Evolutionary conservation across 2,888 invertebrate genomes (phyloP).

Genomic region (Syrphus vitripennis): DNA sequence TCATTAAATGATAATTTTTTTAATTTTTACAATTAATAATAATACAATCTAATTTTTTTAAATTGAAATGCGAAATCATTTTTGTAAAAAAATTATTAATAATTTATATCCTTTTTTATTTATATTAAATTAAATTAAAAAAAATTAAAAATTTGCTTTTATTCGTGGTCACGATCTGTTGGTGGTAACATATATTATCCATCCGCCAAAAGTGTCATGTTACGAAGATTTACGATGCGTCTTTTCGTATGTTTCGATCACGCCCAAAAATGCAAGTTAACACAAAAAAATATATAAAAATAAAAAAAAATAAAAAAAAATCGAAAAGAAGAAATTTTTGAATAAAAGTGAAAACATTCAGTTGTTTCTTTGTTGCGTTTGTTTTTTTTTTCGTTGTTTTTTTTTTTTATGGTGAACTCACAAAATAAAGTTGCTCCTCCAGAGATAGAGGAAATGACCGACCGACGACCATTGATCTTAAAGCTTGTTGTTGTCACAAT

Average conservation of each 20-base stretch:
- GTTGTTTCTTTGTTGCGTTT: slow-evolving; percentile 39
- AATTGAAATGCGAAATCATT: neutral
- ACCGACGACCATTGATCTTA: slow-evolving; percentile 11
- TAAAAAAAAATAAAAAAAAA: neutral
- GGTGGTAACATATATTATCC: slow-evolving; percentile 78
- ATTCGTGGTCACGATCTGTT: slow-evolving; percentile 51
- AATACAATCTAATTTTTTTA: neutral
- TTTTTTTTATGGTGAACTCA: neutral
- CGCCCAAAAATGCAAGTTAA: slow-evolving; percentile 72
- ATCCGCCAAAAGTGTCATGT: slow-evolving; percentile 81
- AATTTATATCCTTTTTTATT: slow-evolving; percentile 19
- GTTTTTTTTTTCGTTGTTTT: neutral
- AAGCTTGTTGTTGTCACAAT: neutral
- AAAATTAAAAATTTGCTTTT: neutral
- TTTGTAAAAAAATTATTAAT: neutral
- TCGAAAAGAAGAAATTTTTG: slow-evolving; percentile 25
- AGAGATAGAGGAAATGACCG: neutral
- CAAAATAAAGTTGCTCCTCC: slow-evolving; percentile 18
- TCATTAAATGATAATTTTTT: neutral
- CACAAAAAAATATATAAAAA: slow-evolving; percentile 39
- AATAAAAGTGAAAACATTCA: slow-evolving; percentile 57
- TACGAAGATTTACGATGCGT: slow-evolving; percentile 80
- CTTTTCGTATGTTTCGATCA: slow-evolving; percentile 69
- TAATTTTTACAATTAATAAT: neutral
- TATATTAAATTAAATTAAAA: slow-evolving; percentile 22